Percentiles rank a stretch among this genome's conserved stretches.
Evolutionary conservation across 1,140 invertebrate genomes (phyloP).

Genomic region (Drosophila teissieri): DNA sequence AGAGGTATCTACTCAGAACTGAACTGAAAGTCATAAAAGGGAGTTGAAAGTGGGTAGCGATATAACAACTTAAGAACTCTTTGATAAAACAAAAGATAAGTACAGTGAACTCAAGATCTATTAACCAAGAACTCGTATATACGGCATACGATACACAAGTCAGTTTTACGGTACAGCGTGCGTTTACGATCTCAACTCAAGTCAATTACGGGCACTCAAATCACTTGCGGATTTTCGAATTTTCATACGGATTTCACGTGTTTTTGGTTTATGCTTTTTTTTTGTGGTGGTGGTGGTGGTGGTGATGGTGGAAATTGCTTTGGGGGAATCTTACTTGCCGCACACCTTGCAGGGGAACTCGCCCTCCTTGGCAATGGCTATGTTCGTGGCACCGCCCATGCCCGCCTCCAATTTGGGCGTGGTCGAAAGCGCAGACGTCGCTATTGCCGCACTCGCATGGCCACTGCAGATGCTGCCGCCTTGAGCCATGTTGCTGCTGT

Average conservation of each 20-base stretch:
- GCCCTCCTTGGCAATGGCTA: conserved; percentile 82
- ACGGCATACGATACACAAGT: conserved; percentile 28
- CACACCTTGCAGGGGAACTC: conserved; percentile 97
- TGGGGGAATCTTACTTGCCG: conserved; percentile 95
- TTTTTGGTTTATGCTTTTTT: conserved; percentile 25
- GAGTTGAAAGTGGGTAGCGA: conserved; percentile 17
- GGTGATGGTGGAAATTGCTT: conserved; percentile 46
- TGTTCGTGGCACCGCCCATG: conserved; percentile 5
- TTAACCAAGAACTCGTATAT: conserved; percentile 41
- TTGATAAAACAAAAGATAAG: conserved; percentile 1
- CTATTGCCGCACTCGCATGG: conserved; percentile 15
- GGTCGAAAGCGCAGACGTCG: conserved; percentile 10
- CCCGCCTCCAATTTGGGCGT: conserved; percentile 27
- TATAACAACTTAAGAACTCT: background rate
- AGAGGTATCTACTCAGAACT: conserved; percentile 46
- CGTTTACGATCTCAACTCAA: conserved; percentile 79
- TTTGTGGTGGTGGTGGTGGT: too few species aligned
- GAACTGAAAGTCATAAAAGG: conserved; percentile 37
- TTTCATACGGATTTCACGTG: conserved; percentile 34
- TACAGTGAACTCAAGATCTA: conserved; percentile 23
- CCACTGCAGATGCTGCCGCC: conserved; percentile 21
- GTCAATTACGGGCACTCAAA: conserved; percentile 79
- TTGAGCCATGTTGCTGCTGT: conserved; percentile 18
- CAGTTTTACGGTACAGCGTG: conserved; percentile 75
- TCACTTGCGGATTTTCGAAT: conserved; percentile 57